These are phyloP conservation scores for Heliocidaris erythrogramma DNA, from an alignment of 35 echinoderm and acorn worm genomes.

Conservation along the genomic window DNA sequence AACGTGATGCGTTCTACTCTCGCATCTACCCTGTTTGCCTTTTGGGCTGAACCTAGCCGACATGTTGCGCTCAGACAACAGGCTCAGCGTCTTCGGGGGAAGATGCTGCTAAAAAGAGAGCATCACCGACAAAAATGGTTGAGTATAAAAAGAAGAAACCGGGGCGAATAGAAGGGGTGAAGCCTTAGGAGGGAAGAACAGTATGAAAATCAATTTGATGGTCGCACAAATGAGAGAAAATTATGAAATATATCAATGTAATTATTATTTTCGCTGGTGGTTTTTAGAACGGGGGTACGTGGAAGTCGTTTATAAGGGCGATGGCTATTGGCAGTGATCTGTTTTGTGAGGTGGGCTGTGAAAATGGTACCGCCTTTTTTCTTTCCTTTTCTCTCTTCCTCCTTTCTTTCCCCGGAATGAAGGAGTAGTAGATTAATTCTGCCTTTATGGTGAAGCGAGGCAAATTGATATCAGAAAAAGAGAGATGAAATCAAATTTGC, in stretches of 20 bases:
- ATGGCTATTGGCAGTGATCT: not conserved
- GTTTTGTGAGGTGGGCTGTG: not conserved
- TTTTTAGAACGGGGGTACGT: not conserved
- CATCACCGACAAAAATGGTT: not conserved
- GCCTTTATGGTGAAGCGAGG: constrained; percentile 2
- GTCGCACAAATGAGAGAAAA: not conserved
- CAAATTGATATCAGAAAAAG: constrained; percentile 20
- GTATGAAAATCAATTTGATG: not conserved
- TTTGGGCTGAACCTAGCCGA: constrained; percentile 13
- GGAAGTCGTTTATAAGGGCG: not conserved
- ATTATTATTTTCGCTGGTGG: constrained; percentile 32
- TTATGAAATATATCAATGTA: constrained; percentile 36
- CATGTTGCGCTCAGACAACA: constrained; percentile 15
- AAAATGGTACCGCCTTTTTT: not conserved
- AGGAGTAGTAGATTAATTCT: not conserved
- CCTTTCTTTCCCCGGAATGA: not conserved
- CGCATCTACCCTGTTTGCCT: not conserved
- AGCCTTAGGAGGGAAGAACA: not conserved
- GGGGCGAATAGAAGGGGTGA: not conserved
- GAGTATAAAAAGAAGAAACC: not conserved
- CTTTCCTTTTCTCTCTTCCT: not conserved
- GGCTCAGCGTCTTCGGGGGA: not conserved
- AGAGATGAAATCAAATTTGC: constrained; percentile 35
- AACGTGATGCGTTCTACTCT: not conserved
- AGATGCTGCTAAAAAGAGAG: constrained; percentile 1